These are phyloP conservation scores for Cinclus cinclus DNA, from an alignment of 2,113 vertebrate species.

Conservation along the genomic window DNA sequence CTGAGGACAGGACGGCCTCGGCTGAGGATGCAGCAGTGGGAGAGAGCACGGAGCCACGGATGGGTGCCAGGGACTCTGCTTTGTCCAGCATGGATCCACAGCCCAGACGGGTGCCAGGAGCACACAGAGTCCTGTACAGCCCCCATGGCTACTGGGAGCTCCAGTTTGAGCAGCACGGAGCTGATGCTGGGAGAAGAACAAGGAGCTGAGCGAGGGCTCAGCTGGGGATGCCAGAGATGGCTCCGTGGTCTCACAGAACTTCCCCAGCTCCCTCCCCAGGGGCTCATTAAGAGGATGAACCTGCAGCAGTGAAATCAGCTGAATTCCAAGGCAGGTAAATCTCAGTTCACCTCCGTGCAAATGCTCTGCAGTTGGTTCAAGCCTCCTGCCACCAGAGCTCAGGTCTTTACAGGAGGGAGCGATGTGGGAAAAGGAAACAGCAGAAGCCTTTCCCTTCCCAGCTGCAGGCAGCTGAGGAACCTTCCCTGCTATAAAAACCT, in stretches of 20 bases:
- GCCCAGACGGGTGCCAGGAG: too few relatives aligned
- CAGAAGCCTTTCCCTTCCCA: neutral
- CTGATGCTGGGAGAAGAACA: rapidly evolving
- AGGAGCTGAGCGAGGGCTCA: neutral
- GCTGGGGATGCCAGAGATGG: rapidly evolving
- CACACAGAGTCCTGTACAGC: neutral
- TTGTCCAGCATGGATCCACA: too few relatives aligned
- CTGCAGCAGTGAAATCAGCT: neutral
- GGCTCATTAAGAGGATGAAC: neutral
- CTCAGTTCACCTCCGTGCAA: neutral
- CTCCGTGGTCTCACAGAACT: rapidly evolving
- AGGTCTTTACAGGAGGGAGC: neutral
- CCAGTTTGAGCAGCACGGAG: neutral
- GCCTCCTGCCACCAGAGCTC: neutral
- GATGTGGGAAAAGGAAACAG: neutral
- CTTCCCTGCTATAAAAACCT: neutral
- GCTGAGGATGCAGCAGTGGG: neutral
- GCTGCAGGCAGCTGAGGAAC: neutral
- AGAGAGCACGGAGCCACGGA: neutral
- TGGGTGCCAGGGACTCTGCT: too few relatives aligned
- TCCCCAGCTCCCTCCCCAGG: neutral
- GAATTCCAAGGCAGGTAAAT: neutral
- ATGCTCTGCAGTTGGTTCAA: neutral
- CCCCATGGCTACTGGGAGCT: too few relatives aligned
- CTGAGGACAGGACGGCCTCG: neutral